Conservation (phyloP, 2,113 vertebrate genomes). For the Pseudolaguvia tuberculata region DNA sequence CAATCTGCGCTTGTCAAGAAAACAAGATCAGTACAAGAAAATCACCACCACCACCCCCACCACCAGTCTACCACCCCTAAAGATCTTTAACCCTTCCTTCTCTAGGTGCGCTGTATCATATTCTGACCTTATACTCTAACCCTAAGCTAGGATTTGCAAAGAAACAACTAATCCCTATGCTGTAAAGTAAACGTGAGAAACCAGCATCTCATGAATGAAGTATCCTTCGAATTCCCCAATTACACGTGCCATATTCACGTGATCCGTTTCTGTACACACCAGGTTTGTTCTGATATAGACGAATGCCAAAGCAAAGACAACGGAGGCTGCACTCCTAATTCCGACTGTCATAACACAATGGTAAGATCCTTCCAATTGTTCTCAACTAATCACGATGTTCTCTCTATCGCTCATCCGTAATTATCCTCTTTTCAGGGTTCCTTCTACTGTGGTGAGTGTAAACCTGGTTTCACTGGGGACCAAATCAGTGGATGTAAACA, state of each 20-base stretch:
- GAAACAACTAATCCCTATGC: too few relatives aligned
- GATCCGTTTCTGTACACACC: conserved; percentile 11
- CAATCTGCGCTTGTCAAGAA: too few relatives aligned
- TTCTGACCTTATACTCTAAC: too few relatives aligned
- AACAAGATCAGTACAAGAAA: too few relatives aligned
- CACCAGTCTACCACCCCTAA: too few relatives aligned
- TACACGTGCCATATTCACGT: not conserved
- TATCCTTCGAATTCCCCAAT: not conserved
- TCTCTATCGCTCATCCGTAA: not conserved
- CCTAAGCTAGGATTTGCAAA: too few relatives aligned
- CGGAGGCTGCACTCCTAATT: conserved; percentile 85
- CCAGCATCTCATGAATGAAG: not conserved
- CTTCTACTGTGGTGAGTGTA: conserved; percentile 85
- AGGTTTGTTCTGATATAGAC: conserved; percentile 80
- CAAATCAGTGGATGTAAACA: conserved; percentile 79
- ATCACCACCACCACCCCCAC: too few relatives aligned
- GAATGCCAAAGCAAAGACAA: conserved; percentile 78
- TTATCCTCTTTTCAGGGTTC: conserved; percentile 73
- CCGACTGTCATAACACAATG: conserved; percentile 84
- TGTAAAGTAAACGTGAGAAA: too few relatives aligned
- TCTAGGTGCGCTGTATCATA: too few relatives aligned
- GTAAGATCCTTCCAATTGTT: conserved; percentile 63
- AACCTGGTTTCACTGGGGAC: conserved; percentile 81
- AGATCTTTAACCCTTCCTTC: too few relatives aligned
- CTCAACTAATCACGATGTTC: not conserved